Evolutionary conservation across 1,140 invertebrate species (phyloP), one percentile per base, ranked within the genome.

Genomic region (Drosophila azteca): DNA sequence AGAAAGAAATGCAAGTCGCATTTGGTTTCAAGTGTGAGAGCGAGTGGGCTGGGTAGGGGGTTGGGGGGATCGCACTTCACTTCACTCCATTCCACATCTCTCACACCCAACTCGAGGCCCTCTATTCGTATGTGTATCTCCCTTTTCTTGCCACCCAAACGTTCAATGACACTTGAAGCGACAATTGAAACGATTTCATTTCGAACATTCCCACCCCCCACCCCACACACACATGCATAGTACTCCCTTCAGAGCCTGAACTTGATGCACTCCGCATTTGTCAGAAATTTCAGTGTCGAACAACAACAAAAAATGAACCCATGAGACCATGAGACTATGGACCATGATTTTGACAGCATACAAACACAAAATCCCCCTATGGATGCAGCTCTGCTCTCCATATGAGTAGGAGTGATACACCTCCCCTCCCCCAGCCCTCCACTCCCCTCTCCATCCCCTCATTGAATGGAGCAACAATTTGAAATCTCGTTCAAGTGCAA

Each of bases 271-370:
- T 87, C 79, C 79, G 70, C 82, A 79, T 75, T 70, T 87, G 82
- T 87, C 82, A 87, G 83, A 69, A 50, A 69, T 87, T 87, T 87
- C 82, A 85, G 82, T 85, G 82, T 78, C 82, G 82, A 85, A 59
- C 48, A 51, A 43, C 61, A 48, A 63, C 49, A 54, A 2, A 29
- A 29, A 29, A 41, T 46, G 52, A 9, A 71, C 46, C 35, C 35
- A 39, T 39, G 67, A 52, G 17, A 58, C 51, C 66, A 49, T 67
- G n/a, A 48, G 60, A 51, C 63, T 72, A 57, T 74, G 75, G 75
- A 66, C 64, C 76, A 77, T 82, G 74, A 81, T 81, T 85, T 87
- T 85, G 81, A 85, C 80, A 84, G 80, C 57, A 20, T 20, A 20
- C 17, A 20, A 20, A 20, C 17, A 31, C 9, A 11, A 3, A 22